phyloP scores from a whole-genome alignment of 2,888 invertebrate species.

The Omphaloscelis lunosa region DNA sequence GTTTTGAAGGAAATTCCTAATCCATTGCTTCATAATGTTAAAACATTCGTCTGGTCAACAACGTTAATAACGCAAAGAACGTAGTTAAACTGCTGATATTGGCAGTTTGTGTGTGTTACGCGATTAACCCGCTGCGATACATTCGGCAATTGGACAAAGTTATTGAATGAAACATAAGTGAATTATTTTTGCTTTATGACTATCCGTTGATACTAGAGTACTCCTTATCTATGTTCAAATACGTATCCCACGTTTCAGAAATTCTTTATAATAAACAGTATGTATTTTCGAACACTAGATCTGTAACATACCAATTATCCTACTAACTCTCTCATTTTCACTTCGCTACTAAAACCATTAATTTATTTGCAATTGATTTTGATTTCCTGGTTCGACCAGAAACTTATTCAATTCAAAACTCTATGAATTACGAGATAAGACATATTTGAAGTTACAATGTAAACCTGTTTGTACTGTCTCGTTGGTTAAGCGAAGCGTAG shows the following conservation, averaged over 20 bases:
- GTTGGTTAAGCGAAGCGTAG: slow-evolving; percentile 66
- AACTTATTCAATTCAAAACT: slow-evolving; percentile 21
- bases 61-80: too few species aligned
- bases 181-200: not conserved
- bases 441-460: slow-evolving; percentile 40
- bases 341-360: slow-evolving; percentile 42
- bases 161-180: not conserved
- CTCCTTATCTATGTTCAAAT: not conserved
- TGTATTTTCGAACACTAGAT: not conserved
- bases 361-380: slow-evolving; percentile 59
- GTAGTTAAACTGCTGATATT: too few species aligned
- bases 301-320: slow-evolving; percentile 13
- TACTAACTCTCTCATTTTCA: slow-evolving; percentile 45
- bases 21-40: too few species aligned
- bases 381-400: slow-evolving; percentile 27
- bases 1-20: too few species aligned
- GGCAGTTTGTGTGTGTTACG: too few species aligned
- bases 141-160: not conserved
- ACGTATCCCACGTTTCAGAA: not conserved
- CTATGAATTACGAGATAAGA: slow-evolving; percentile 26
- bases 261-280: not conserved
- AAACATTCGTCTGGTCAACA: too few species aligned
- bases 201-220: not conserved
- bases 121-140: too few species aligned
- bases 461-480: slow-evolving; percentile 42